Percentiles rank a stretch among this genome's conserved stretches.
These are phyloP conservation scores for Drosophila jambulina DNA, from an alignment of 1,140 invertebrate species.

Conservation along the genomic window DNA sequence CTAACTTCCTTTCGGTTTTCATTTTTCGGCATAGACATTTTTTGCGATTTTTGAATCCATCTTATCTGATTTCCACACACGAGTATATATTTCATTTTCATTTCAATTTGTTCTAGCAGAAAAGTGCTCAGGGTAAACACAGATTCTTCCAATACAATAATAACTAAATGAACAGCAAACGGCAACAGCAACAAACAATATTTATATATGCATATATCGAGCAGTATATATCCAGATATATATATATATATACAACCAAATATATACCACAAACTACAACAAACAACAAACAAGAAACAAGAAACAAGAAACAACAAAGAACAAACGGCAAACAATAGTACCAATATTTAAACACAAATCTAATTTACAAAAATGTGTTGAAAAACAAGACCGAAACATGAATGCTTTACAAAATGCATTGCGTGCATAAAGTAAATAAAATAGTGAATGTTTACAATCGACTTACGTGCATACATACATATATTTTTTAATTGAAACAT, in stretches of 20 bases:
- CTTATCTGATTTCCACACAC: not conserved
- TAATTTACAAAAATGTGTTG: conserved; percentile 54
- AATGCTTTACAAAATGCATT: conserved; percentile 48
- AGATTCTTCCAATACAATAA: conserved; percentile 82
- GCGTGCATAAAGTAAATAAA: conserved; percentile 31
- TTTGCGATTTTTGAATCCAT: conserved; percentile 12
- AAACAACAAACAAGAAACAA: conserved; percentile 30
- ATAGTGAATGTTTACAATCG: conserved; percentile 58
- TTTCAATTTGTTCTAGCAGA: conserved; percentile 75
- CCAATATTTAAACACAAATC: conserved; percentile 68
- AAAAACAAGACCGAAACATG: conserved; percentile 36
- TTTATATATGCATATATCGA: conserved; percentile 67
- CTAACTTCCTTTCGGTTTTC: conserved; percentile 60
- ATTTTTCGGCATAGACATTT: conserved; percentile 55
- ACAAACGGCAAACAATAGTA: conserved; percentile 62
- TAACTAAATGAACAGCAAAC: conserved; percentile 62
- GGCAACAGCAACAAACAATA: conserved; percentile 58
- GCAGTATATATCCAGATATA: conserved; percentile 52
- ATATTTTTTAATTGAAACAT: conserved; percentile 58
- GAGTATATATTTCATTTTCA: conserved; percentile 22
- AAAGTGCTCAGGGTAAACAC: conserved; percentile 83
- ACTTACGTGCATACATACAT: conserved; percentile 24
- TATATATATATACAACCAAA: conserved; percentile 54
- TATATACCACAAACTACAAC: conserved; percentile 57
- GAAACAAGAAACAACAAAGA: no score